Evolutionary conservation across 2,888 invertebrate genomes (phyloP).

Genomic region (Pammene fasciana): DNA sequence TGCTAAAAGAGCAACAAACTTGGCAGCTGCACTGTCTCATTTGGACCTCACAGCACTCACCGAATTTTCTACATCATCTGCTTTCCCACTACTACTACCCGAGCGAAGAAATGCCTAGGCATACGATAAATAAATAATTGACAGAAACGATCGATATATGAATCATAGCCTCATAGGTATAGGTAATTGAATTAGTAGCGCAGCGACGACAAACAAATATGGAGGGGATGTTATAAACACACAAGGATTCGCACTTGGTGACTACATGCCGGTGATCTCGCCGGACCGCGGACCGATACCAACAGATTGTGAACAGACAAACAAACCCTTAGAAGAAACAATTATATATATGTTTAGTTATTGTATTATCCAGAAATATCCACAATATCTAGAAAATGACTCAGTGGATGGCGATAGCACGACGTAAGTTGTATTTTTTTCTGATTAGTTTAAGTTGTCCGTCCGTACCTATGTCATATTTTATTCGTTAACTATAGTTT

Average conservation of each 20-base stretch:
- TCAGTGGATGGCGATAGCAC: constrained; percentile 12
- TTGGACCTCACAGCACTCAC: no score
- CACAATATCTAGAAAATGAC: constrained; percentile 2
- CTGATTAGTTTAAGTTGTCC: not conserved
- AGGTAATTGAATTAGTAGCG: constrained; percentile 13
- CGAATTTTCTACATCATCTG: no score
- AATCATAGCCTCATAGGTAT: not conserved
- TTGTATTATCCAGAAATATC: not conserved
- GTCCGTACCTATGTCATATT: no score
- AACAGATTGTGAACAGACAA: not conserved
- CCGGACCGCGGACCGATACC: constrained; percentile 12
- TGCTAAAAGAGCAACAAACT: no score
- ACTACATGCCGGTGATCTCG: constrained; percentile 2
- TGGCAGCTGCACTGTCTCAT: no score
- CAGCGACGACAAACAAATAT: constrained; percentile 6
- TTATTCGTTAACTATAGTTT: no score
- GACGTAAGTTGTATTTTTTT: constrained; percentile 30
- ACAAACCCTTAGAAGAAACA: not conserved
- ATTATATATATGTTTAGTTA: not conserved
- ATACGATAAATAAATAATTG: constrained; percentile 4
- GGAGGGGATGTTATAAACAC: constrained; percentile 31
- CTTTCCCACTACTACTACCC: no score
- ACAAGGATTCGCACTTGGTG: constrained; percentile 19
- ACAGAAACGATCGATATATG: constrained; percentile 2
- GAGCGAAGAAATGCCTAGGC: not conserved